Evolutionary conservation across 2,113 vertebrate genomes (phyloP).

Genomic region (Mola mola): DNA sequence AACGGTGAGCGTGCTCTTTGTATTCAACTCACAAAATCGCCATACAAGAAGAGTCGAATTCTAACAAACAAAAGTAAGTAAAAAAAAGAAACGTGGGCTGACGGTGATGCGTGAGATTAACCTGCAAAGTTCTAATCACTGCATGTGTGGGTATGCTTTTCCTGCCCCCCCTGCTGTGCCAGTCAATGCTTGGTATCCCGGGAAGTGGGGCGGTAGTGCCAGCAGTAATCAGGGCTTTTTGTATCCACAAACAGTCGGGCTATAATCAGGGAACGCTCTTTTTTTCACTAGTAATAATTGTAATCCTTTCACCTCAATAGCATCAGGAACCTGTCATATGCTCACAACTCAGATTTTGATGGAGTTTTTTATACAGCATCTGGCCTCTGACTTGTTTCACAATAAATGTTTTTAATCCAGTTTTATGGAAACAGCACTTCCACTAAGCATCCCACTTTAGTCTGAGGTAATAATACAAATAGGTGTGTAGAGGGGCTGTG

Average conservation of each 20-base stretch:
- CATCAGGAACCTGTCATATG: slow-evolving; percentile 30
- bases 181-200: slow-evolving; percentile 47
- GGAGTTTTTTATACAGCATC: slow-evolving; percentile 14
- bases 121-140: slow-evolving; percentile 17
- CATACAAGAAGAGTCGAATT: neutral
- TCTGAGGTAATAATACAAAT: neutral
- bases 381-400: slow-evolving; percentile 29
- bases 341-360: slow-evolving; percentile 6
- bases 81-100: slow-evolving; percentile 5
- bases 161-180: slow-evolving; percentile 40
- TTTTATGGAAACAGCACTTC: slow-evolving; percentile 1
- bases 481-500: neutral
- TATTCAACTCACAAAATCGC: neutral
- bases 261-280: slow-evolving; percentile 52
- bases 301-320: slow-evolving; percentile 60
- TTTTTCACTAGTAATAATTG: slow-evolving; percentile 37
- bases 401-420: slow-evolving; percentile 47
- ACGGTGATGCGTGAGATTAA: slow-evolving; percentile 17
- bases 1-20: neutral
- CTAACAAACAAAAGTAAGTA: neutral
- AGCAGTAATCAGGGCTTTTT: slow-evolving; percentile 73
- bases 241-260: slow-evolving; percentile 46
- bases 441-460: slow-evolving; percentile 3
- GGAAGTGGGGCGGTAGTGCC: slow-evolving; percentile 48
- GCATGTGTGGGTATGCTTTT: slow-evolving; percentile 23